These are phyloP conservation scores for Sebastes vulpes DNA, from an alignment of 2,797 vertebrate genomes.

Conservation along the genomic window DNA sequence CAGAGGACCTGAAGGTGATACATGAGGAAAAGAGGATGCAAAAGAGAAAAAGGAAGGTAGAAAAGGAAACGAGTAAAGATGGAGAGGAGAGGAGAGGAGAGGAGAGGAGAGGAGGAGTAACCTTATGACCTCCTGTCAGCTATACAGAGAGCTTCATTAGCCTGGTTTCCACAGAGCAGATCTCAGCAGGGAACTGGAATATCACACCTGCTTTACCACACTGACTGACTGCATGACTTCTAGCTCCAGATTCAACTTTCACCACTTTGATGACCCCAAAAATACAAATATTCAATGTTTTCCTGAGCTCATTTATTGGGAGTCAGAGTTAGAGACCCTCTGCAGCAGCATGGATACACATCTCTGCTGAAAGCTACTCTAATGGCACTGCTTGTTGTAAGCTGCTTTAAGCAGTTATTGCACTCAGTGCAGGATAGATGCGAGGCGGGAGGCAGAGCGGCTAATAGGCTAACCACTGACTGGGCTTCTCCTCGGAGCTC, in stretches of 20 bases:
- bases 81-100: not conserved
- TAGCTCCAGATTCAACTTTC: not conserved
- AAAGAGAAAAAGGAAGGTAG: not conserved
- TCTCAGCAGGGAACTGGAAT: slow-evolving; percentile 29
- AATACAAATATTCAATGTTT: not conserved
- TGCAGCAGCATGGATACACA: not conserved
- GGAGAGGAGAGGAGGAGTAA: not conserved
- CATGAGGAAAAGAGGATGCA: not conserved
- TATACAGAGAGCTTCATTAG: slow-evolving; percentile 55
- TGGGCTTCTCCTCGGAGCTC: slow-evolving; percentile 9
- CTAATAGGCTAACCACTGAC: not conserved
- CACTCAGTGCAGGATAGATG: not conserved
- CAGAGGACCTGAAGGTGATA: not conserved
- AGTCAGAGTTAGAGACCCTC: not conserved
- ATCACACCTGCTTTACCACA: not conserved
- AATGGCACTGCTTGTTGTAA: not conserved
- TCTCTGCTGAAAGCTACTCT: not conserved
- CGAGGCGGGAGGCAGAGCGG: not conserved
- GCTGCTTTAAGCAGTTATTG: slow-evolving; percentile 12
- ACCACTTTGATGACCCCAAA: not conserved
- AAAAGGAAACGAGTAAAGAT: not conserved
- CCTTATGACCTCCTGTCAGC: slow-evolving; percentile 27
- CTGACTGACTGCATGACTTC: not conserved
- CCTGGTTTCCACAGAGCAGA: slow-evolving; percentile 42
- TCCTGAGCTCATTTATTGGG: not conserved